These are phyloP conservation scores for Eupithecia subumbrata DNA, from an alignment of 2,888 invertebrate species.

Conservation along the genomic window DNA sequence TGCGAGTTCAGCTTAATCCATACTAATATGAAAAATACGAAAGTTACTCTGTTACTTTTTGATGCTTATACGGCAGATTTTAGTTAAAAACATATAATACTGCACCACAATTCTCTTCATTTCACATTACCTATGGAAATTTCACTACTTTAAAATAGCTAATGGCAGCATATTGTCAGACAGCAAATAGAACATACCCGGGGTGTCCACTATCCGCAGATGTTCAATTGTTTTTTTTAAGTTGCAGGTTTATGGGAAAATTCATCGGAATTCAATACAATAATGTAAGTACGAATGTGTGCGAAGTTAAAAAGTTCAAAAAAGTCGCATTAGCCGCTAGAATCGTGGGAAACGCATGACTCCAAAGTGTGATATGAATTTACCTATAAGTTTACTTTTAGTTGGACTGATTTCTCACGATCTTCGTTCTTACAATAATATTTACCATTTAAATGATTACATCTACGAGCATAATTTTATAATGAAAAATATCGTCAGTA, in stretches of 20 bases:
- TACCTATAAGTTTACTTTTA: slow-evolving; percentile 3
- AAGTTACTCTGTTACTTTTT: too few relatives aligned
- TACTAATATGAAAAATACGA: neutral
- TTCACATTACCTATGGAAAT: neutral
- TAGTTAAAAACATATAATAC: too few relatives aligned
- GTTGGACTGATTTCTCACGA: slow-evolving; percentile 2
- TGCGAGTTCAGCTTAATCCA: neutral
- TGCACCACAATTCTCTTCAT: too few relatives aligned
- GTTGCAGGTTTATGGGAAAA: neutral
- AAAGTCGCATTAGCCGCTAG: neutral
- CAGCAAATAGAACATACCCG: neutral
- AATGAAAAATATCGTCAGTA: neutral
- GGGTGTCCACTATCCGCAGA: neutral
- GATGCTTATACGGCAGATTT: too few relatives aligned
- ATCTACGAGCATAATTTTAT: neutral
- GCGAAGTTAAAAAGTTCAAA: neutral
- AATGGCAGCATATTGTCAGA: neutral
- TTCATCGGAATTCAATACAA: slow-evolving; percentile 13
- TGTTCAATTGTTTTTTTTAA: slow-evolving; percentile 19
- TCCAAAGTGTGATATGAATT: slow-evolving; percentile 14
- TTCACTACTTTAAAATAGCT: neutral
- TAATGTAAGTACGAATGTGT: slow-evolving; percentile 12
- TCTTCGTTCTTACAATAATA: neutral
- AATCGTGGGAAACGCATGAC: slow-evolving; percentile 25
- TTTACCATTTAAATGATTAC: slow-evolving; percentile 8